Percentiles rank a stretch among this genome's conserved stretches.
Evolutionary conservation across 2,113 vertebrate species (phyloP).

Genomic region (Setophaga coronata): DNA sequence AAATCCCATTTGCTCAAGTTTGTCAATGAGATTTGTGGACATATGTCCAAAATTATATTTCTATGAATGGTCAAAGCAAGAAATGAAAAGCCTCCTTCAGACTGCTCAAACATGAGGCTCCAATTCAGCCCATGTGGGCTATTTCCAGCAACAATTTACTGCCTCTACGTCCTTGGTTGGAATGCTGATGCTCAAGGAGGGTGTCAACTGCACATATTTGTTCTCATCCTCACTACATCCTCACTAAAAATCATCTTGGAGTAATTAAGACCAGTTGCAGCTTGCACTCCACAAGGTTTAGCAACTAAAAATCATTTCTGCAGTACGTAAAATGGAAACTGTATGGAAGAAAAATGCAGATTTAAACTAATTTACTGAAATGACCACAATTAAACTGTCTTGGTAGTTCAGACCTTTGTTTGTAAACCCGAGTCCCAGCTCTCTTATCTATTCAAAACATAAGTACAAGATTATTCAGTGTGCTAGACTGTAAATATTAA

Average conservation of each 20-base stretch:
- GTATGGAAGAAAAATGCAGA: neutral
- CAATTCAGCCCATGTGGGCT: neutral
- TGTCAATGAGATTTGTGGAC: neutral
- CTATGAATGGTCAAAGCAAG: neutral
- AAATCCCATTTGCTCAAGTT: neutral
- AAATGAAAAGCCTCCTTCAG: neutral
- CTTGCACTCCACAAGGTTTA: neutral
- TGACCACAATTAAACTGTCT: neutral
- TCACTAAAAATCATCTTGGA: neutral
- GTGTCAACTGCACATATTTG: neutral
- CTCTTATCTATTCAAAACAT: constrained; percentile 35
- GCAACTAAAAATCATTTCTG: neutral
- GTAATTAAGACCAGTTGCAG: neutral
- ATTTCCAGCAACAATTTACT: neutral
- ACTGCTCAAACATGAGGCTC: neutral
- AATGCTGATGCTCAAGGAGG: neutral
- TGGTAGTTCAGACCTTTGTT: constrained; percentile 15
- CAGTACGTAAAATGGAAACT: neutral
- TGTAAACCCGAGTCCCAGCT: neutral
- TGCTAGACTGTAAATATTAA: constrained; percentile 48
- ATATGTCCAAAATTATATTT: neutral
- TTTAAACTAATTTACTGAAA: neutral
- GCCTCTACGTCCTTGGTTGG: neutral
- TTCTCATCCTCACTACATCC: neutral
- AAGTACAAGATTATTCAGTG: neutral